Conservation (phyloP, 2,113 vertebrate species). For the Gnathonemus echidnorhynchus region DNA sequence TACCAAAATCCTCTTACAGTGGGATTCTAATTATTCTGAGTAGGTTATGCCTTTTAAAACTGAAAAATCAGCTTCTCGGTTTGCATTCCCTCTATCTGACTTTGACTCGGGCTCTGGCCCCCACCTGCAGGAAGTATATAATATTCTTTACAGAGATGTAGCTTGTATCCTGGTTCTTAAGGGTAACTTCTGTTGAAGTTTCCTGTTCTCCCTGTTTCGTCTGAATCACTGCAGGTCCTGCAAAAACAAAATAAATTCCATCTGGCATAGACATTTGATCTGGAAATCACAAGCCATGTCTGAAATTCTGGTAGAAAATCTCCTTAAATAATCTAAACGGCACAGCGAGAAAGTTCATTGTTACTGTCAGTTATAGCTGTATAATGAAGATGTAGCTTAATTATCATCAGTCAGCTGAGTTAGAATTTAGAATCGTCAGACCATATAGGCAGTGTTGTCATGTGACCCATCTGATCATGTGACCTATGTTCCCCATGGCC, state of each 20-base stretch:
- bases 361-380: background rate
- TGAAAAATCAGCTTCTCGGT: constrained; percentile 59
- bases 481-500: background rate
- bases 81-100: constrained; percentile 32
- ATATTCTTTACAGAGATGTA: background rate
- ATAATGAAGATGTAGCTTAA: background rate
- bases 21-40: constrained; percentile 34
- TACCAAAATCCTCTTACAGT: constrained; percentile 36
- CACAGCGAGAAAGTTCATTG: background rate
- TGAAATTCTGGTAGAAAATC: background rate
- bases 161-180: background rate
- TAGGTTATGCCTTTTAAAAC: constrained; percentile 40
- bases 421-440: background rate
- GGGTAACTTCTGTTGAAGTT: background rate
- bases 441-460: background rate
- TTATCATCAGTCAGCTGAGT: background rate
- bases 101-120: background rate
- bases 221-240: background rate
- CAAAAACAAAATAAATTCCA: background rate
- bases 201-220: background rate
- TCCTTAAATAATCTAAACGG: background rate
- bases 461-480: background rate
- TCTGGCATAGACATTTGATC: background rate
- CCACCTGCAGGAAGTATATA: background rate
- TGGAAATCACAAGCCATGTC: background rate